Conservation (phyloP, 1,140 invertebrate genomes). For the Apolygus lucorum region DNA sequence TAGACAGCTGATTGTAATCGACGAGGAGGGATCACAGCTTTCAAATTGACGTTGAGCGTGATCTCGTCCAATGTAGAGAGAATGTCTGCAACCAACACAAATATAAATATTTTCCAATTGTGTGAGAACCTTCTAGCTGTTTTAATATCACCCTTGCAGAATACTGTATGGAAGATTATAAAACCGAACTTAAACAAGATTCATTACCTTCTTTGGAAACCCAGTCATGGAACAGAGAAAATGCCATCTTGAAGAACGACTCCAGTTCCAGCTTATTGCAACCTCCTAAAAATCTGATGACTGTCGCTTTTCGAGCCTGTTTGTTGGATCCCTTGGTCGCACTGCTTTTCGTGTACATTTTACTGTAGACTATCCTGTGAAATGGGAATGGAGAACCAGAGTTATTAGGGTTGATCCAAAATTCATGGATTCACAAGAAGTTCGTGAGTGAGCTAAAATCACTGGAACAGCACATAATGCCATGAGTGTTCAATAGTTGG, state of each 20-base stretch:
- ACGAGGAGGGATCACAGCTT: conserved; percentile 57
- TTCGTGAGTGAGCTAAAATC: too few relatives aligned
- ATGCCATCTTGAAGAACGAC: conserved; percentile 73
- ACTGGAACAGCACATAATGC: too few relatives aligned
- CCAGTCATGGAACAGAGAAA: conserved; percentile 59
- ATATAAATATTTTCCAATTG: too few relatives aligned
- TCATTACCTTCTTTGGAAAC: conserved; percentile 6
- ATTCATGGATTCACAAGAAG: too few relatives aligned
- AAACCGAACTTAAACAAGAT: too few relatives aligned
- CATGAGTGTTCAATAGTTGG: too few relatives aligned
- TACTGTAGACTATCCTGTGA: conserved; percentile 69
- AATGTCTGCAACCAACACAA: not conserved
- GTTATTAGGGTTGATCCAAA: too few relatives aligned
- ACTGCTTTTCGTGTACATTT: conserved; percentile 62
- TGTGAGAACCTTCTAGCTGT: too few relatives aligned
- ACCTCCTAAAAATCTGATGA: conserved; percentile 77
- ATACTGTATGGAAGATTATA: too few relatives aligned
- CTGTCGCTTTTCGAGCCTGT: conserved; percentile 57
- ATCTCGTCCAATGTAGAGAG: conserved; percentile 35
- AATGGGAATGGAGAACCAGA: too few relatives aligned
- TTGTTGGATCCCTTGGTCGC: conserved; percentile 58
- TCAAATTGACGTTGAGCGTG: conserved; percentile 45
- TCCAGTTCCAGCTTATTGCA: conserved; percentile 67
- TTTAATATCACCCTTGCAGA: too few relatives aligned
- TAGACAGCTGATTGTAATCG: conserved; percentile 65